Evolutionary conservation across 2,797 vertebrate species (phyloP).

Genomic region (Mareca penelope): DNA sequence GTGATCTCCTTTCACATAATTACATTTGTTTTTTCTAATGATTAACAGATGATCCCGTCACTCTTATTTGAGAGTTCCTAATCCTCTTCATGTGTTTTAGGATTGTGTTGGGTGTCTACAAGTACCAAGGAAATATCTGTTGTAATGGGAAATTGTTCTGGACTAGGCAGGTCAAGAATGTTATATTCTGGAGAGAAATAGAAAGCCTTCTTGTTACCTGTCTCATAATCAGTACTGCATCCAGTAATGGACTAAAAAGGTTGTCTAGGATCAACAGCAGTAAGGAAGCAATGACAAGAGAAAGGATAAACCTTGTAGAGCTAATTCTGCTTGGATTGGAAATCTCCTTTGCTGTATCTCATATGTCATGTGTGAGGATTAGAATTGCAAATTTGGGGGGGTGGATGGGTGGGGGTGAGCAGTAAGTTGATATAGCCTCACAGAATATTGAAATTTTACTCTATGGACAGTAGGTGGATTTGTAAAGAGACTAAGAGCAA

Average conservation of each 20-base stretch:
- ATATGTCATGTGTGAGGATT: not conserved
- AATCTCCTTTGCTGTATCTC: not conserved
- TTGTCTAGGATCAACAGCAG: not conserved
- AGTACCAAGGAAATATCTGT: not conserved
- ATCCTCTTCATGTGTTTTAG: not conserved
- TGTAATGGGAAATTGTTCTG: not conserved
- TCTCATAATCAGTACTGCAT: not conserved
- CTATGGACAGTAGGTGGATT: conserved; percentile 52
- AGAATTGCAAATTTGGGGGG: not conserved
- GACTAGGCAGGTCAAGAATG: not conserved
- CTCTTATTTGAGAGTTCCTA: not conserved
- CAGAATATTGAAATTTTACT: conserved; percentile 46
- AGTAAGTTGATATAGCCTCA: conserved; percentile 16
- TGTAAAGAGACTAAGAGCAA: conserved; percentile 66
- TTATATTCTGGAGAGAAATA: not conserved
- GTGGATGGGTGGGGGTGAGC: not conserved
- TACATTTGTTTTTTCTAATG: not conserved
- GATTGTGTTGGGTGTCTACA: not conserved
- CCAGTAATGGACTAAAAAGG: not conserved
- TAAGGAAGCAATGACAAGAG: not conserved
- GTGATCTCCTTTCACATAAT: not conserved
- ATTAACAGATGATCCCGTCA: not conserved
- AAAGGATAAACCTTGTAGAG: not conserved
- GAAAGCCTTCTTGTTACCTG: not conserved
- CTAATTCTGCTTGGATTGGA: not conserved